Conservation (phyloP, 2,797 vertebrate species). For the Falco cherrug region DNA sequence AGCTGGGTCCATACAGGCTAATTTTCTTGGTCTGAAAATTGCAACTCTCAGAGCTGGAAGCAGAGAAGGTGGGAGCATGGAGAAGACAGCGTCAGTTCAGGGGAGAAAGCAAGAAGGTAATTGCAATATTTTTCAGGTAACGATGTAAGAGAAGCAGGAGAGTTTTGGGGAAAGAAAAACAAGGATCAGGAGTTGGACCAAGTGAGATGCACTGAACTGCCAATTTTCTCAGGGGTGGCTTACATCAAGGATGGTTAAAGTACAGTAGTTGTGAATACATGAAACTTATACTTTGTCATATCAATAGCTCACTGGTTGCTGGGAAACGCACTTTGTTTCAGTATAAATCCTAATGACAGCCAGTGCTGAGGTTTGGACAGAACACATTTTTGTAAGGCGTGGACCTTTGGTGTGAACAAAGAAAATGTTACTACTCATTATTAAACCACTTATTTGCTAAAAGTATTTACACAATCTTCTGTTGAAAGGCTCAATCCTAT, state of each 20-base stretch:
- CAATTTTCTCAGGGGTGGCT: neutral
- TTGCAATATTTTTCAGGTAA: conserved; percentile 15
- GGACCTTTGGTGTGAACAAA: neutral
- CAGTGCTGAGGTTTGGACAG: neutral
- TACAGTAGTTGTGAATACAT: neutral
- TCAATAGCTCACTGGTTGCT: neutral
- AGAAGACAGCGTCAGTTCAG: conserved; percentile 63
- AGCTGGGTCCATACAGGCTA: conserved; percentile 59
- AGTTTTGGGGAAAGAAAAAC: neutral
- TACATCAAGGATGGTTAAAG: neutral
- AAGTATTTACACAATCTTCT: neutral
- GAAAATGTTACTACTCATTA: neutral
- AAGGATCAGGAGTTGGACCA: neutral
- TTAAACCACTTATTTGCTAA: neutral
- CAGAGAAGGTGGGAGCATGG: conserved; percentile 65
- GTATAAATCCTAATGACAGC: neutral
- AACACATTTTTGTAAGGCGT: neutral
- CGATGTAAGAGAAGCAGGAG: neutral
- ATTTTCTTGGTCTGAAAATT: conserved; percentile 63
- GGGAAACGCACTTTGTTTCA: neutral
- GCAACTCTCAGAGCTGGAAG: conserved; percentile 67
- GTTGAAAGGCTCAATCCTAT: neutral
- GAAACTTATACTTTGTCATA: neutral
- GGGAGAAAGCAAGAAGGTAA: conserved; percentile 45
- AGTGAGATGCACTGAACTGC: neutral